Evolutionary conservation across 2,888 invertebrate genomes (phyloP).

Genomic region (Amphimallon solstitiale): DNA sequence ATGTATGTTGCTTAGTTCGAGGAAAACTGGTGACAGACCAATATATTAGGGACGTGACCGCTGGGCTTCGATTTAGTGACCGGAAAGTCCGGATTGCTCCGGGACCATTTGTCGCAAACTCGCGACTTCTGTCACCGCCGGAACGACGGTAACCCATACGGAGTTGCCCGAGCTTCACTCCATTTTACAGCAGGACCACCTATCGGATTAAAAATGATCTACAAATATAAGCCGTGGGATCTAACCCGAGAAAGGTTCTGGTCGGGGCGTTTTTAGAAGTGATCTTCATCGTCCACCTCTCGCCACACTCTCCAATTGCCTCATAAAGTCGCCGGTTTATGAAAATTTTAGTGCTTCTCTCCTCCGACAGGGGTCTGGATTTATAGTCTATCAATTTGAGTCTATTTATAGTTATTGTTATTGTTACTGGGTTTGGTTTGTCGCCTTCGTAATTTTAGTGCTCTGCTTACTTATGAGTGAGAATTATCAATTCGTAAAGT

Average conservation of each 20-base stretch:
- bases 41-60: constrained; percentile 44
- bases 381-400: constrained; percentile 21
- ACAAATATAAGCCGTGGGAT: constrained; percentile 19
- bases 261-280: constrained; percentile 3
- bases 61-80: constrained; percentile 40
- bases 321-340: constrained; percentile 30
- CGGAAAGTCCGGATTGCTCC: constrained; percentile 39
- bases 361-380: constrained; percentile 20
- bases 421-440: constrained; percentile 15
- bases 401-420: constrained; percentile 31
- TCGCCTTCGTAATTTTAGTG: not conserved
- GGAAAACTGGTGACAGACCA: constrained; percentile 39
- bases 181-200: constrained; percentile 12
- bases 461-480: not conserved
- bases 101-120: constrained; percentile 42
- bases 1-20: constrained; percentile 22
- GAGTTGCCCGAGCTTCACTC: not conserved
- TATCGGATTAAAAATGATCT: constrained; percentile 33
- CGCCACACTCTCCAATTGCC: constrained; percentile 1
- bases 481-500: too few species aligned
- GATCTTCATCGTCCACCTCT: not conserved
- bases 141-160: constrained; percentile 15
- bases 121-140: constrained; percentile 40
- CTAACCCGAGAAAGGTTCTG: constrained; percentile 9
- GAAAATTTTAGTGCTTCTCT: constrained; percentile 28